A percentile compares a stretch with the other conserved stretches of the same genome.
These are phyloP conservation scores for Drosophila imparisetae DNA, from an alignment of 2,888 invertebrate genomes.

Conservation along the genomic window DNA sequence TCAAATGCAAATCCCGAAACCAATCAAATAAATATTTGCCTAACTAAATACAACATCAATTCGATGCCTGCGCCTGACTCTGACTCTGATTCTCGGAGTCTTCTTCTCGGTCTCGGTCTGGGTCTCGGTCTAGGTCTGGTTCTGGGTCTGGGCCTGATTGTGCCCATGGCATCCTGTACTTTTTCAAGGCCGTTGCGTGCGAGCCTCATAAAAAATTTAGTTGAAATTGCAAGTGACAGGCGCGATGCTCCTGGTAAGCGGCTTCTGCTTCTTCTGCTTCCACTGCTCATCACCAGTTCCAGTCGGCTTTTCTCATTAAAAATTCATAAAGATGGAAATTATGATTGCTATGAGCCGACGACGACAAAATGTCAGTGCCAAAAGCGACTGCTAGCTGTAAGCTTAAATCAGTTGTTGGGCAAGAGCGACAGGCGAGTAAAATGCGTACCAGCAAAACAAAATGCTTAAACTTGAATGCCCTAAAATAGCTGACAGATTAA, in stretches of 20 bases:
- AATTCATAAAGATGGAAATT: constrained; percentile 81
- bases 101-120: neutral
- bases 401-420: constrained; percentile 15
- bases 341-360: constrained; percentile 76
- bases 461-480: neutral
- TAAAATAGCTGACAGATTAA: neutral
- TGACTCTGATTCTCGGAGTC: constrained; percentile 6
- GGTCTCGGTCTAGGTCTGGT: neutral
- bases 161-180: constrained; percentile 38
- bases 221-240: constrained; percentile 72
- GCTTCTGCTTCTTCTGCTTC: constrained; percentile 19
- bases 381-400: constrained; percentile 31
- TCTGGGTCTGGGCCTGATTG: neutral
- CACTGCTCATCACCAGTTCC: constrained; percentile 26
- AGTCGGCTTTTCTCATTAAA: constrained; percentile 74
- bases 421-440: neutral
- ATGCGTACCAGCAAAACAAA: neutral
- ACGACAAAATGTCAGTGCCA: constrained; percentile 76
- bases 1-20: constrained; percentile 65
- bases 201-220: constrained; percentile 72
- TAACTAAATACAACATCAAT: constrained; percentile 75
- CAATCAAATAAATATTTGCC: constrained; percentile 81
- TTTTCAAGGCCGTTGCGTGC: constrained; percentile 60
- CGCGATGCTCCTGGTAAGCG: constrained; percentile 38
- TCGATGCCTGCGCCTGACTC: constrained; percentile 32